These are phyloP conservation scores for Hylyphantes graminicola DNA, from an alignment of 1,140 invertebrate genomes.

Conservation along the genomic window DNA sequence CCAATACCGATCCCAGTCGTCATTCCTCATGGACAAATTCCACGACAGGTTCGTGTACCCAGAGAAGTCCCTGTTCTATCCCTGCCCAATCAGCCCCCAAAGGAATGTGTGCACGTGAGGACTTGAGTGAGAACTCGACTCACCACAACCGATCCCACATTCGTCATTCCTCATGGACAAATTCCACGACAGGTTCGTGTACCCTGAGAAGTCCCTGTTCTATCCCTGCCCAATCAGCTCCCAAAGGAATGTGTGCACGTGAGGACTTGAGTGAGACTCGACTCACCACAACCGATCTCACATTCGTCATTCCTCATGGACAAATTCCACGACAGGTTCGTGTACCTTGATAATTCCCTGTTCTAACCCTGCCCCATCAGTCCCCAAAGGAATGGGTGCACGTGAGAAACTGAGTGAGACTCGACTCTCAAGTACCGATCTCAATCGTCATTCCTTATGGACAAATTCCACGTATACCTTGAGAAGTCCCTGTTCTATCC, in stretches of 20 bases:
- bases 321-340: constrained; percentile 44
- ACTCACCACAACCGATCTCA: background rate
- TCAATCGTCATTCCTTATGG: constrained; percentile 35
- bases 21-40: constrained; percentile 41
- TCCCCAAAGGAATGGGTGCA: constrained; percentile 30
- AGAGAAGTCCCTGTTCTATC: constrained; percentile 34
- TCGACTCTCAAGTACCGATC: background rate
- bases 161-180: constrained; percentile 45
- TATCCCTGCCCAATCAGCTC: constrained; percentile 25
- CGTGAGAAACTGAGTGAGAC: background rate
- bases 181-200: constrained; percentile 43
- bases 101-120: constrained; percentile 37
- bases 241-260: constrained; percentile 31
- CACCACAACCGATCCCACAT: background rate
- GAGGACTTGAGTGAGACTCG: background rate
- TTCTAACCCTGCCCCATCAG: constrained; percentile 25
- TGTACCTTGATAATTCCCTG: constrained; percentile 24
- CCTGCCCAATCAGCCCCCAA: constrained; percentile 13
- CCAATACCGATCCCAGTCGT: constrained; percentile 11
- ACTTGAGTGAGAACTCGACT: background rate
- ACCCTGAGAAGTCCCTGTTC: constrained; percentile 24
- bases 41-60: constrained; percentile 40
- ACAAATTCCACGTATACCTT: constrained; percentile 36
- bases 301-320: constrained; percentile 39
- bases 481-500: constrained; percentile 38